phyloP scores from a whole-genome alignment of 2,797 vertebrate genomes.

The Semotilus atromaculatus region DNA sequence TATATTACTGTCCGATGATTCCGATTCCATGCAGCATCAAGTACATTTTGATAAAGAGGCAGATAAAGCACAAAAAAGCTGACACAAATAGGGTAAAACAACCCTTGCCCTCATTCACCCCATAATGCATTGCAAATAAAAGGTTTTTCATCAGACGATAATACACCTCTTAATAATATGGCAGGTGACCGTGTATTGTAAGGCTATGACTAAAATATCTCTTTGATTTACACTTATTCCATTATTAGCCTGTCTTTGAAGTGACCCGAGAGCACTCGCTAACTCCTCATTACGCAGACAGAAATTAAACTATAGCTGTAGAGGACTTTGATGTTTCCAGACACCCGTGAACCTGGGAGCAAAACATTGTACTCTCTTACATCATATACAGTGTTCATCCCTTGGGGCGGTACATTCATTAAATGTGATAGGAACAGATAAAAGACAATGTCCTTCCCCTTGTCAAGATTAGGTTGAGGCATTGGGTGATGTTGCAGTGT shows the following conservation, averaged over 20 bases:
- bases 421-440: constrained; percentile 75
- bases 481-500: constrained; percentile 72
- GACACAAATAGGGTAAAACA: neutral
- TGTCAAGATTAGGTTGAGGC: constrained; percentile 76
- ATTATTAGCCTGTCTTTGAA: constrained; percentile 79
- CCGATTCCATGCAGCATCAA: neutral
- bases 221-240: constrained; percentile 76
- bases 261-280: constrained; percentile 73
- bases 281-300: constrained; percentile 78
- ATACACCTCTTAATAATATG: constrained; percentile 75
- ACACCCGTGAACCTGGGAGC: constrained; percentile 58
- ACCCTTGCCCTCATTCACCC: constrained; percentile 1
- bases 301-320: constrained; percentile 65
- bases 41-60: constrained; percentile 13
- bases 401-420: constrained; percentile 78
- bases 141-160: constrained; percentile 69
- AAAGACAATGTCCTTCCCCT: constrained; percentile 75
- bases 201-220: constrained; percentile 66
- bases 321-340: constrained; percentile 72
- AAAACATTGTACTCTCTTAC: constrained; percentile 79
- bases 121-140: constrained; percentile 63
- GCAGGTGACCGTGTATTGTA: constrained; percentile 68
- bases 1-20: neutral
- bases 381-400: constrained; percentile 78
- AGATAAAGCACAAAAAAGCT: neutral